Percentiles rank a stretch among this genome's conserved stretches.
phyloP scores from a whole-genome alignment of 2,888 invertebrate genomes.

The Lepeophtheirus nordmannii region DNA sequence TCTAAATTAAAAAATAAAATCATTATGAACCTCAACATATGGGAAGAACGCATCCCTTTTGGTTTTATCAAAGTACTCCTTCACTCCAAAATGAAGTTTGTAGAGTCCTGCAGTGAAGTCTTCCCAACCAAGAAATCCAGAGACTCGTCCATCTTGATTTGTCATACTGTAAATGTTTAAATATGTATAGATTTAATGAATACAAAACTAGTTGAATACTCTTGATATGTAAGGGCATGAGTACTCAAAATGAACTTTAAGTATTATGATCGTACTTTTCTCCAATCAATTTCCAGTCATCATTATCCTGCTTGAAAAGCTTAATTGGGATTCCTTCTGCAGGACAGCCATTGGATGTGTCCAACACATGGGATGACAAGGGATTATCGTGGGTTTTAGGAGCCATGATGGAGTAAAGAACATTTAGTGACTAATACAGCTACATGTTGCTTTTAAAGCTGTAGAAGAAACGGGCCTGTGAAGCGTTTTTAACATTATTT shows the following conservation, averaged over 20 bases:
- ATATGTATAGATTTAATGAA: neutral
- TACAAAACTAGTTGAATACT: neutral
- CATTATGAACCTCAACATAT: slow-evolving; percentile 49
- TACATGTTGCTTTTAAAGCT: too few relatives aligned
- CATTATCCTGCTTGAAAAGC: slow-evolving; percentile 48
- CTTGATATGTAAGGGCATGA: neutral
- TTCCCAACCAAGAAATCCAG: slow-evolving; percentile 44
- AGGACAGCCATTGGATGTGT: slow-evolving; percentile 52
- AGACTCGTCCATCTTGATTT: slow-evolving; percentile 49
- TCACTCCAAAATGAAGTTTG: slow-evolving; percentile 56
- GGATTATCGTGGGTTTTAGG: slow-evolving; percentile 32
- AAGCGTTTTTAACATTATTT: too few relatives aligned
- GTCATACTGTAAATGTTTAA: slow-evolving; percentile 28
- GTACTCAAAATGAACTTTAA: neutral
- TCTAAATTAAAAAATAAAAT: too few relatives aligned
- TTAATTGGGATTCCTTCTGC: slow-evolving; percentile 50
- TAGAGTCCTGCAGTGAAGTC: slow-evolving; percentile 52
- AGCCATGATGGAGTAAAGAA: neutral
- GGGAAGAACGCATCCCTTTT: slow-evolving; percentile 45
- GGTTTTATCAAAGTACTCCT: slow-evolving; percentile 46
- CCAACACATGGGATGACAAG: slow-evolving; percentile 57
- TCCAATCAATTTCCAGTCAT: slow-evolving; percentile 48
- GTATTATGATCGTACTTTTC: slow-evolving; percentile 29
- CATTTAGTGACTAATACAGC: too few relatives aligned
- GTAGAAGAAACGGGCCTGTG: too few relatives aligned